Percentiles rank a stretch among this genome's conserved stretches.
Evolutionary conservation across 2,113 vertebrate species (phyloP).

Genomic region (Heteronetta atricapilla): DNA sequence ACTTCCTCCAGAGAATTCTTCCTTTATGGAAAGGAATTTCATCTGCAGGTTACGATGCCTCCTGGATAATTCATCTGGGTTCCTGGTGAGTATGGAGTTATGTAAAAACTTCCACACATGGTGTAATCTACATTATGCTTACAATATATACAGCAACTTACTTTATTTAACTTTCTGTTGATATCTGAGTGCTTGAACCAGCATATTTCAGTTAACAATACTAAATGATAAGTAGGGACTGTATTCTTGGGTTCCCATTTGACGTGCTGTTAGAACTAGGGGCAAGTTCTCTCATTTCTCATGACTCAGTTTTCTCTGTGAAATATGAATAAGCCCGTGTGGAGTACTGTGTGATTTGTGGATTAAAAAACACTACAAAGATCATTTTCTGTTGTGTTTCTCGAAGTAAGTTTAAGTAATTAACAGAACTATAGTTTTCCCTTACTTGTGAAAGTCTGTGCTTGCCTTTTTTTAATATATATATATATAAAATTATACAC

Average conservation of each 20-base stretch:
- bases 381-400: not conserved
- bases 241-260: not conserved
- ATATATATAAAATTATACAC: too few relatives aligned
- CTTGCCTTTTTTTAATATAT: not conserved
- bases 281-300: not conserved
- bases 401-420: not conserved
- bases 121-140: not conserved
- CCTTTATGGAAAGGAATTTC: constrained; percentile 91
- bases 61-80: constrained; percentile 94
- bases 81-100: constrained; percentile 81
- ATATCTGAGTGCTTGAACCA: not conserved
- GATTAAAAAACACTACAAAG: not conserved
- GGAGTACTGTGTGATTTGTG: not conserved
- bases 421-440: not conserved
- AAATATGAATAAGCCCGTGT: not conserved
- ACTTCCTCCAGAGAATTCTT: constrained; percentile 90
- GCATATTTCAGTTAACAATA: not conserved
- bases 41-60: constrained; percentile 93
- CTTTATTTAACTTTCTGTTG: not conserved
- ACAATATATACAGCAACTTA: not conserved
- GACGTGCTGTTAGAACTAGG: not conserved
- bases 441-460: not conserved
- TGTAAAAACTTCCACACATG: not conserved
- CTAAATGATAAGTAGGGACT: not conserved
- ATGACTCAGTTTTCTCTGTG: not conserved